phyloP scores from a whole-genome alignment of 2,113 vertebrate species.

The Phalacrocorax brasilianus region DNA sequence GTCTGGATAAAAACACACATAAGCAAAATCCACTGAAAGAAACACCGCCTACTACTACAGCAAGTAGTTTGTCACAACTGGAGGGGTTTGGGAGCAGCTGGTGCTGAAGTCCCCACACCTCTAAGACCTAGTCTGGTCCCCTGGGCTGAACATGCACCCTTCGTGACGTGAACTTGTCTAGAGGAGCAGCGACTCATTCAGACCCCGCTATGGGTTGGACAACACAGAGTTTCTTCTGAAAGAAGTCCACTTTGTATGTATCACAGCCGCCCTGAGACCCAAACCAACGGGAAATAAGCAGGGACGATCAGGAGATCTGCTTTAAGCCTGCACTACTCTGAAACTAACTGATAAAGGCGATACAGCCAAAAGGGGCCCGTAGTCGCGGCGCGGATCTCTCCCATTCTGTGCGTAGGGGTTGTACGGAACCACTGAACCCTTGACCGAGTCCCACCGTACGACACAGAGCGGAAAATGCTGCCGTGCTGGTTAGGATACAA shows the following conservation, averaged over 20 bases:
- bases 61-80: not conserved
- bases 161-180: not conserved
- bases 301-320: not conserved
- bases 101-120: not conserved
- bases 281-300: not conserved
- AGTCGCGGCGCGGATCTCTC: not conserved
- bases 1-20: not conserved
- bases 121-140: not conserved
- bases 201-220: no score
- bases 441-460: not conserved
- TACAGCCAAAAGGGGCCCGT: rapidly evolving
- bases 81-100: not conserved
- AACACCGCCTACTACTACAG: not conserved
- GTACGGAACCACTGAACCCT: not conserved
- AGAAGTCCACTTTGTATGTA: not conserved
- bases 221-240: rapidly evolving
- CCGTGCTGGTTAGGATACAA: not conserved
- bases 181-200: not conserved
- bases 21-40: not conserved
- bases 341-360: not conserved
- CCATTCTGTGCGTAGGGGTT: rapidly evolving
- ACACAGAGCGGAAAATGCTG: not conserved
- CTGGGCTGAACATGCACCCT: not conserved
- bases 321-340: not conserved
- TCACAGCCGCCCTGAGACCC: not conserved